Conservation (phyloP, 2,113 vertebrate genomes). For the Pheucticus melanocephalus region DNA sequence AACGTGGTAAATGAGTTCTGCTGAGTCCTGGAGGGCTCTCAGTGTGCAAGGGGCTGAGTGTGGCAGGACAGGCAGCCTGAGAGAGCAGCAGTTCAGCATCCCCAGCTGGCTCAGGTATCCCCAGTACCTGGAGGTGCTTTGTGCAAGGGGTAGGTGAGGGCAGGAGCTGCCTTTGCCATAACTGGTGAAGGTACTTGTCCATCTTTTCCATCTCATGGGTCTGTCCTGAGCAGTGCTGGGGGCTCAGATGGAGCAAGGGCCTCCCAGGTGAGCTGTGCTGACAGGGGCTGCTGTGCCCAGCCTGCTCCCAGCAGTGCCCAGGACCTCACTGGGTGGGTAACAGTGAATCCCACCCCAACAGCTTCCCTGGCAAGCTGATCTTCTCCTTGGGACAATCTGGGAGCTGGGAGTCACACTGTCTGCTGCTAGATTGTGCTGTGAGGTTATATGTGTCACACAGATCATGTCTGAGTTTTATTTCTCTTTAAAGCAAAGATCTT, state of each 20-base stretch:
- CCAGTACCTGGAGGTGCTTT: not conserved
- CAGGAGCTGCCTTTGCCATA: not conserved
- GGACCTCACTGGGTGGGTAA: not conserved
- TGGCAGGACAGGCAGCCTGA: not conserved
- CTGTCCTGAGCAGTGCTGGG: not conserved
- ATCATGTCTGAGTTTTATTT: not conserved
- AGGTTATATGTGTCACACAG: not conserved
- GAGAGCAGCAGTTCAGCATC: not conserved
- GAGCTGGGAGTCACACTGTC: not conserved
- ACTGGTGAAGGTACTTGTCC: not conserved
- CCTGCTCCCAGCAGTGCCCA: not conserved
- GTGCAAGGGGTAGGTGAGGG: not conserved
- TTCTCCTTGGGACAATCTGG: not conserved
- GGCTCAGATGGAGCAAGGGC: rapidly evolving
- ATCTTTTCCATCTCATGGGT: rapidly evolving
- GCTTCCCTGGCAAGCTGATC: not conserved
- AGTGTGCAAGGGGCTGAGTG: not conserved
- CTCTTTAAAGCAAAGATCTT: not conserved
- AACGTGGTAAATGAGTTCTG: not conserved
- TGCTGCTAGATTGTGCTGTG: not conserved
- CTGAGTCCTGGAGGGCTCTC: not conserved
- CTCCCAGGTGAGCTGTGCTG: not conserved
- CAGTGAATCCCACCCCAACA: not conserved
- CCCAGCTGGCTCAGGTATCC: not conserved
- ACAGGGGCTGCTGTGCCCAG: not conserved